Evolutionary conservation across 2,888 invertebrate species (phyloP).

Genomic region (Zootermopsis nevadensis): DNA sequence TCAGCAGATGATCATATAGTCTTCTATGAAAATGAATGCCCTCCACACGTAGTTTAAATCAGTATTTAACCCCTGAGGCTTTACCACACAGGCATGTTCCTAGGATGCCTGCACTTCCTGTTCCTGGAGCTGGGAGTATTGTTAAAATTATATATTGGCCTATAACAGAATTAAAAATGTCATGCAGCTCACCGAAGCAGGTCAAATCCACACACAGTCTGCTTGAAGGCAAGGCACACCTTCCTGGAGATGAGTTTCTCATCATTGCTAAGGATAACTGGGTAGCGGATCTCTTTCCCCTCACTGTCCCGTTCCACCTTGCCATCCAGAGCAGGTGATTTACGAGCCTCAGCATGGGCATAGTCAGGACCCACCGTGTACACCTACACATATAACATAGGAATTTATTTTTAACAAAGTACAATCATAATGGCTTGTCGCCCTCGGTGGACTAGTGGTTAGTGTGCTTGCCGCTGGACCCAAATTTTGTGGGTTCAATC

Average conservation of each 20-base stretch:
- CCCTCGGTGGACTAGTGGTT: no score
- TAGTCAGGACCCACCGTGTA: slow-evolving; percentile 99
- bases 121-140: no score
- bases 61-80: no score
- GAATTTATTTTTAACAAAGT: no score
- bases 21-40: no score
- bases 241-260: slow-evolving; percentile 98
- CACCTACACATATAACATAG: slow-evolving; percentile 69
- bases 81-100: no score
- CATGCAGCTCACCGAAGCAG: slow-evolving; percentile 76
- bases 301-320: slow-evolving; percentile 98
- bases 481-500: no score
- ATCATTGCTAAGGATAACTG: slow-evolving; percentile 95
- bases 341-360: slow-evolving; percentile 98
- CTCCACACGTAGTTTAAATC: no score
- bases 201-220: slow-evolving; percentile 99
- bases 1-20: no score
- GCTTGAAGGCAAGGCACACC: slow-evolving; percentile 95
- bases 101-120: no score
- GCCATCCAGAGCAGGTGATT: slow-evolving; percentile 97
- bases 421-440: no score
- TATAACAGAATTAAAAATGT: neutral
- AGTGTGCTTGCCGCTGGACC: no score
- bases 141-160: neutral
- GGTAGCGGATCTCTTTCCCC: slow-evolving; percentile 98